phyloP scores from a whole-genome alignment of 2,888 invertebrate genomes.

The Drosophila mimica region DNA sequence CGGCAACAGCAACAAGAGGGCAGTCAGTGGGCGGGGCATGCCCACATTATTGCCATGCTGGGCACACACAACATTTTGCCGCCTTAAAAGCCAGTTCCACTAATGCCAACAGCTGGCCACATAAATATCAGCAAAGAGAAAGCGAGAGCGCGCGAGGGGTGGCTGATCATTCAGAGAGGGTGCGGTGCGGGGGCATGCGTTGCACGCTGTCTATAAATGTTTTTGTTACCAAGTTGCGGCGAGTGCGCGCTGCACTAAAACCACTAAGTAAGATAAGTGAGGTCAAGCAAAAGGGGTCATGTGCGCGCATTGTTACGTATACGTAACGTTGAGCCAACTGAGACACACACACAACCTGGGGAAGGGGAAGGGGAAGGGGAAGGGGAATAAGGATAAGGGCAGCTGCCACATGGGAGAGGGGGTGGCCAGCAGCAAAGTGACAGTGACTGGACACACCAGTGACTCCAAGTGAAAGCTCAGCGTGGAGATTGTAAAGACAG shows the following conservation, averaged over 20 bases:
- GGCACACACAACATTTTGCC: constrained; percentile 59
- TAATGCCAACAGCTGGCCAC: constrained; percentile 79
- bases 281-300: constrained; percentile 81
- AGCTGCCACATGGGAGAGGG: background rate
- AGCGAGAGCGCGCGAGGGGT: constrained; percentile 3
- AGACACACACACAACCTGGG: constrained; percentile 13
- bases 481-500: constrained; percentile 37
- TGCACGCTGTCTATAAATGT: constrained; percentile 60
- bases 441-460: constrained; percentile 46
- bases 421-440: background rate
- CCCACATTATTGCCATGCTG: constrained; percentile 69
- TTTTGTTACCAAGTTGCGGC: constrained; percentile 63
- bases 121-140: constrained; percentile 66
- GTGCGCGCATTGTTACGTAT: constrained; percentile 72
- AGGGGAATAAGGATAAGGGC: background rate
- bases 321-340: constrained; percentile 35
- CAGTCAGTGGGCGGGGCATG: constrained; percentile 6
- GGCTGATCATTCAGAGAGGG: constrained; percentile 19
- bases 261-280: constrained; percentile 82
- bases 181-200: background rate
- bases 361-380: background rate
- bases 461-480: constrained; percentile 41
- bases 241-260: constrained; percentile 63
- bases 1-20: constrained; percentile 36
- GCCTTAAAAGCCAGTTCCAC: constrained; percentile 78